These are phyloP conservation scores for Aporophyla lueneburgensis DNA, from an alignment of 2,888 invertebrate genomes.

Conservation along the genomic window DNA sequence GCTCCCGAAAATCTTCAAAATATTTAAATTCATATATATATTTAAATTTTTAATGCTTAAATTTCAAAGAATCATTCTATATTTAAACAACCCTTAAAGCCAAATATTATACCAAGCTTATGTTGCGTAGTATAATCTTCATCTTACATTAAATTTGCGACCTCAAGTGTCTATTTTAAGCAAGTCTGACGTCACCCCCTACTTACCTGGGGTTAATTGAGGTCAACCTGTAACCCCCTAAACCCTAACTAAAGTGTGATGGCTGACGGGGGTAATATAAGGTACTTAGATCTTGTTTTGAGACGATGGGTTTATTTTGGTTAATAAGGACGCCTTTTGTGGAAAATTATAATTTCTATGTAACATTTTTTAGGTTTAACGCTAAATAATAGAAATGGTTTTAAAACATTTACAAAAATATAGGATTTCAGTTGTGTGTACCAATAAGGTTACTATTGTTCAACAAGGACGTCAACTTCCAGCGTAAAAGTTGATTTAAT, in stretches of 20 bases:
- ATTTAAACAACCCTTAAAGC: neutral
- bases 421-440: no score
- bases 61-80: neutral
- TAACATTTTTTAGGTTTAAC: neutral
- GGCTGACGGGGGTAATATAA: constrained; percentile 11
- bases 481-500: no score
- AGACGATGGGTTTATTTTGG: neutral
- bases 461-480: no score
- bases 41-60: neutral
- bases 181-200: constrained; percentile 3
- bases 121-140: neutral
- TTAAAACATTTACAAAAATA: no score
- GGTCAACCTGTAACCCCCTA: constrained; percentile 22
- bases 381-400: neutral
- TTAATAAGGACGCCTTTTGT: no score
- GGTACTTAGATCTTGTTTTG: constrained; percentile 5
- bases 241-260: constrained; percentile 16
- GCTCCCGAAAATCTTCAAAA: no score
- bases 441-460: no score
- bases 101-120: no score
- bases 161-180: constrained; percentile 8
- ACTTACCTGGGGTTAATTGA: constrained; percentile 26
- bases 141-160: neutral
- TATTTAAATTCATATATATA: no score
- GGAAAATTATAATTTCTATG: neutral